Base-by-base conservation (phyloP, 2,888 invertebrate species). In the Parascotia fuliginaria region DNA sequence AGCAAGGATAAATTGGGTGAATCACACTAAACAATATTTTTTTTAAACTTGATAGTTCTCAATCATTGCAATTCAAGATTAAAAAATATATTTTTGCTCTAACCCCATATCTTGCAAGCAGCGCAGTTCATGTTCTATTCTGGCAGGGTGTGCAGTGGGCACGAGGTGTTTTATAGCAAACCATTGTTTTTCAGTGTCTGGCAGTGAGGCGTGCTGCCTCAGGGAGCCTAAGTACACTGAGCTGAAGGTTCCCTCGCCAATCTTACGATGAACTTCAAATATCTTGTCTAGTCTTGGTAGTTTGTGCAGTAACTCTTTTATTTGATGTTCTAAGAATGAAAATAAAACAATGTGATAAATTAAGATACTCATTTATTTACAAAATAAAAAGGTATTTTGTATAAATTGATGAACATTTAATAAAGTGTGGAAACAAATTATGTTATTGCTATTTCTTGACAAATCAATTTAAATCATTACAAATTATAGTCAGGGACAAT, bases 91-190 rank as follows among this genome's bases (percentile, higher is more conserved):
- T n/a, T n/a, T n/a, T n/a, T n/a, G n/a, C n/a, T n/a, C 71, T 77
- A 85, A 96, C 96, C 96, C 96, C 74, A 96, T 96, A 60, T 95
- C 93, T 67, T 94, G 94, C 64, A 98, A 92, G 77, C 97, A 97
- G 60, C 94, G 93, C 42, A 98, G 86, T 87, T 98, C 98, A 70
- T 95, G 95, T 76, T 96, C 95, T 43, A 97, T 95, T 55, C 97
- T 92, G 36, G 94, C 94, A 0, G 97, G 97, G 80, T 97, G 96
- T 57, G 96, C 96, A 1, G 97, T 97, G 3, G 97, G 97, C 62
- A 97, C 95, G 39, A 98, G 93, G 87, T 97, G 96, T 79, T 98
- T 98, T 48, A 98, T 93, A 1, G 98, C 98, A 87, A 95, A 97
- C 83, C 94, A 93, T 60, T 94, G 92, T 39, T 93, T 93, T 43